A percentile compares a stretch with the other conserved stretches of the same genome.
Evolutionary conservation across 2,113 vertebrate species (phyloP).

Genomic region (Hiodon alosoides): DNA sequence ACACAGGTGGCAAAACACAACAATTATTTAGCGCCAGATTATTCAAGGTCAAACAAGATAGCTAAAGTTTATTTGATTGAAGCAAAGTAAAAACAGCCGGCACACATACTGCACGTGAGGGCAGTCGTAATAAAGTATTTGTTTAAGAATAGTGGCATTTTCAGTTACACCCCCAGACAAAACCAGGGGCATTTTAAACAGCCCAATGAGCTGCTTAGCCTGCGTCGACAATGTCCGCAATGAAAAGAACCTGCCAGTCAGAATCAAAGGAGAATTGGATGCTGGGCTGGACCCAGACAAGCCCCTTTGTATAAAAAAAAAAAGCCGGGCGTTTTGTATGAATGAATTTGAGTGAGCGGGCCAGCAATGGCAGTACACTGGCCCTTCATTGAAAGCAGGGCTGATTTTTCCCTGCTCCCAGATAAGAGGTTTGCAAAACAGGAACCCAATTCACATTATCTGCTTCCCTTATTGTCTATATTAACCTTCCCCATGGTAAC

Average conservation of each 20-base stretch:
- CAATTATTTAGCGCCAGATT: too few species aligned
- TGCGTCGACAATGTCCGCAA: background rate
- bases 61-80: too few species aligned
- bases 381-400: conserved; percentile 65
- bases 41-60: too few species aligned
- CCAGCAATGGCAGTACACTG: conserved; percentile 39
- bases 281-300: background rate
- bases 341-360: conserved; percentile 29
- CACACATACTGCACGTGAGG: too few species aligned
- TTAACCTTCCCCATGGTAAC: conserved; percentile 93
- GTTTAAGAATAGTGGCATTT: too few species aligned
- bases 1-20: too few species aligned
- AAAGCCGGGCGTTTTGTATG: background rate
- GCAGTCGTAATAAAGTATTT: too few species aligned
- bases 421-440: conserved; percentile 83
- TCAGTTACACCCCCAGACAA: background rate
- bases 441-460: conserved; percentile 77
- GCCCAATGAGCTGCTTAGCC: background rate
- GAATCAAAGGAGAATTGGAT: background rate
- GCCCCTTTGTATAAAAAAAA: background rate
- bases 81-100: too few species aligned
- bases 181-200: conserved; percentile 7
- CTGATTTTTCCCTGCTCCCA: conserved; percentile 55
- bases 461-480: conserved; percentile 81
- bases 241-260: background rate